Evolutionary conservation across 2,888 invertebrate genomes (phyloP), one percentile per base, ranked within the genome.

Genomic region (Dicyrtomina minuta): DNA sequence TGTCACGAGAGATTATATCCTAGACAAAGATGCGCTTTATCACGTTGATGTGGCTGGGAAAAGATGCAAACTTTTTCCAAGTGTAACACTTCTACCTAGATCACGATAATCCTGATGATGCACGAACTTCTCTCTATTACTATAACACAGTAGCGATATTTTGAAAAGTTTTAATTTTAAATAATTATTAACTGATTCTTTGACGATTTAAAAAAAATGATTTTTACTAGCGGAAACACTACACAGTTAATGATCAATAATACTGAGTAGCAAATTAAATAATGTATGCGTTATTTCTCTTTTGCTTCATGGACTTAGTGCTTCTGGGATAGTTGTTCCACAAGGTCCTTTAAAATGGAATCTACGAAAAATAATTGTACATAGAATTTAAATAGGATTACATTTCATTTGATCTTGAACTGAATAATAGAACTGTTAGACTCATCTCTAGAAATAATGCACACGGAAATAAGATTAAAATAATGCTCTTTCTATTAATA

Each of bases 291-390:
- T n/a, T n/a, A n/a, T n/a, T n/a, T n/a, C n/a, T n/a, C n/a, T n/a
- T n/a, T n/a, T n/a, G n/a, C n/a, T n/a, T 33, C 8, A 33, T 8
- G 33, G 33, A 33, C 4, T 8, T 17, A 87, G 79, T 17, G 85
- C 86, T 79, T 82, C 81, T 22, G 86, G 83, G 39, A 87, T 80
- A 17, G 84, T 85, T 70, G 80, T 76, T 13, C 86, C 85, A 78
- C 86, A 86, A 1, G 85, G 86, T 8, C 87, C 87, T 79, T 83
- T 78, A 79, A 87, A 87, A 76, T 86, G 84, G 78, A 84, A 87
- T 72, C 87, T 87, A 80, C 5, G 82, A 82, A 67, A 20, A 69
- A 51, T 72, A 73, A 39, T 33, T 41, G 6, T 12, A 60, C 33
- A 60, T 22, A 49, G 4, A 13, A 44, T 20, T 20, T 41, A n/a